Conservation (phyloP, 2,888 invertebrate genomes). For the Amiota minor region DNA sequence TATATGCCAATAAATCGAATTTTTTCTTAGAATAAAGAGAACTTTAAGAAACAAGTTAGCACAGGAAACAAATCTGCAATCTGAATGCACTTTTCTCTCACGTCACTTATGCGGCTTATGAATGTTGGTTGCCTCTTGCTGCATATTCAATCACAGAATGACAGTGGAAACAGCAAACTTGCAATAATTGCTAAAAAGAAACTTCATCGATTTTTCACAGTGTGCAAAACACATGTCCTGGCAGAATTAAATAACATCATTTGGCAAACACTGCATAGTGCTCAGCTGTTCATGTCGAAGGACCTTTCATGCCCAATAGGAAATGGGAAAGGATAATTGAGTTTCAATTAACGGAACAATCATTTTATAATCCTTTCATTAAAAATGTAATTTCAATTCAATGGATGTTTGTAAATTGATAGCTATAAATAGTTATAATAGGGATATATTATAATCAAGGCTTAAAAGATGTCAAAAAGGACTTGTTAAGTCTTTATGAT, state of each 20-base stretch:
- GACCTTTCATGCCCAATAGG: too few relatives aligned
- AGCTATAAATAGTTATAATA: too few relatives aligned
- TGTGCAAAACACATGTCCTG: constrained; percentile 54
- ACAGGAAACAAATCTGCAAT: background rate
- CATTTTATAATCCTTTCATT: too few relatives aligned
- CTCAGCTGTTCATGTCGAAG: too few relatives aligned
- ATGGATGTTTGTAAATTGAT: too few relatives aligned
- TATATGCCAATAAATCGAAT: background rate
- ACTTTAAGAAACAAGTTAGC: background rate
- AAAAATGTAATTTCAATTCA: too few relatives aligned
- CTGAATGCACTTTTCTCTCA: background rate
- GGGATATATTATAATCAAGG: too few relatives aligned
- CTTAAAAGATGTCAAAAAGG: too few relatives aligned
- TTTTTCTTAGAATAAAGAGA: background rate
- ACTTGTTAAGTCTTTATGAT: too few relatives aligned
- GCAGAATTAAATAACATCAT: background rate
- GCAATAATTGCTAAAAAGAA: constrained; percentile 37
- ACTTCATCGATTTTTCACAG: constrained; percentile 60
- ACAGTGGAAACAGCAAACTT: constrained; percentile 25
- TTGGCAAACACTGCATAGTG: background rate
- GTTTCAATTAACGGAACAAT: too few relatives aligned
- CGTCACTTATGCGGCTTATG: background rate
- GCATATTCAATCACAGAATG: background rate
- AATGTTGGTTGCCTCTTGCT: background rate
- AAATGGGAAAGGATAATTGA: too few relatives aligned